Conservation (phyloP, 37 sponge, comb jelly and placozoan genomes). For the Theonella swinhoei region DNA sequence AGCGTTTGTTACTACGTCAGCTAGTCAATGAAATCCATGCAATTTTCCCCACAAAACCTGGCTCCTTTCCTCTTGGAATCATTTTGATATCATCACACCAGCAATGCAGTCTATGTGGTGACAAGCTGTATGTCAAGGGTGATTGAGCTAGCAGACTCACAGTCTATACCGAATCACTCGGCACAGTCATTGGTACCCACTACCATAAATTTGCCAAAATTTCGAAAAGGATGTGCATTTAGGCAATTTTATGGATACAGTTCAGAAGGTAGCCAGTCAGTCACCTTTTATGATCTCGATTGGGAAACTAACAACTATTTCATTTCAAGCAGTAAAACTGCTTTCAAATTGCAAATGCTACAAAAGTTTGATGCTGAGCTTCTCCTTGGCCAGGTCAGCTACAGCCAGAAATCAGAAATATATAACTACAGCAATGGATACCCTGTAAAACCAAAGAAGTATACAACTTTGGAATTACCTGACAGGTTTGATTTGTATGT, state of each 20-base stretch:
- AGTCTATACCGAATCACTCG: not conserved
- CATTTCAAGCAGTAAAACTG: not conserved
- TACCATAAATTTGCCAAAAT: conserved; percentile 30
- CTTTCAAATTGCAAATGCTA: conserved; percentile 1
- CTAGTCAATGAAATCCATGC: not conserved
- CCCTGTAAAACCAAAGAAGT: not conserved
- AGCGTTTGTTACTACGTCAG: not conserved
- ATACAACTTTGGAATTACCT: not conserved
- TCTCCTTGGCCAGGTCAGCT: conserved; percentile 24
- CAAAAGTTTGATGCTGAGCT: conserved; percentile 16
- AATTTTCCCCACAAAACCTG: not conserved
- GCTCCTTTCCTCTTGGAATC: not conserved
- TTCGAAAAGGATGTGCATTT: conserved; percentile 7
- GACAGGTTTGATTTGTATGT: no score
- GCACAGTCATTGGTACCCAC: conserved; percentile 14
- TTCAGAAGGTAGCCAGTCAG: not conserved
- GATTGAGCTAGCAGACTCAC: conserved; percentile 23
- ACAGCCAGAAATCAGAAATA: no score
- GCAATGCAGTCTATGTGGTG: not conserved
- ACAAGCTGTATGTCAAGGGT: not conserved
- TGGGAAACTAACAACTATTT: not conserved
- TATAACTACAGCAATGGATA: not conserved
- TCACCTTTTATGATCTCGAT: not conserved
- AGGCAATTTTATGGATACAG: conserved; percentile 24
- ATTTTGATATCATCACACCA: not conserved